Base-by-base conservation (phyloP, 2,113 vertebrate genomes). In the Paratilapia polleni region DNA sequence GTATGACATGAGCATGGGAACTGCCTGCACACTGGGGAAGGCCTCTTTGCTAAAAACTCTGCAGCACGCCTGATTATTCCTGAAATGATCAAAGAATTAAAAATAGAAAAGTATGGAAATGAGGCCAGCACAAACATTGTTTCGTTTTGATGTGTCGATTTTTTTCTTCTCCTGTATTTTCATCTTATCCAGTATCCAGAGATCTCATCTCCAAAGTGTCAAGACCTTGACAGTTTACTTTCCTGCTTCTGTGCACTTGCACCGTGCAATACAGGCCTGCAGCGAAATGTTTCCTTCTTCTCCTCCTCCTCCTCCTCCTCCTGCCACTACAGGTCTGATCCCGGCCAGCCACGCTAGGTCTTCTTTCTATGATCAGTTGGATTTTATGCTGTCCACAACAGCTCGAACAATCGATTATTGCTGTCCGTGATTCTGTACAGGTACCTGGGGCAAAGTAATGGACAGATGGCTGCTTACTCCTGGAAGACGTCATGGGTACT, bases 361-460 rank as follows among this genome's bases (percentile, higher is more conserved):
- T 22, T 84, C 58, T 80, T 74, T 62, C 41, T 78, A 80, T 81
- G 87, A 63, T 62, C 4, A 47, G 64, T 57, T 64, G 61, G 36
- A 77, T 82, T 82, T 85, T 79, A 81, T 89, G 81, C 81, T 77
- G 83, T 81, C 79, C 54, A 22, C 83, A 89, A 78, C 88, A 89
- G 66, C 76, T 73, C 24, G 6, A 85, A 87, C 77, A 85, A 91
- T 90, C 24, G 77, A 90, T 92, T 91, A 86, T 77, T 64, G 76
- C 79, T 70, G 58, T 52, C n/a, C 2, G 28, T 76, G 70, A 85
- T 87, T 87, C 81, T 63, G 31, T 64, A 81, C 83, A 86, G 84
- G 79, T 81, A 62, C 83, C 59, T 38, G 4, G 41, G 63, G 49
- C 34, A 52, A 36, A 89, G 77, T 85, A 79, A 83, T 83, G 49